Base-by-base conservation (phyloP, 2,113 vertebrate species). In the Collichthys lucidus region DNA sequence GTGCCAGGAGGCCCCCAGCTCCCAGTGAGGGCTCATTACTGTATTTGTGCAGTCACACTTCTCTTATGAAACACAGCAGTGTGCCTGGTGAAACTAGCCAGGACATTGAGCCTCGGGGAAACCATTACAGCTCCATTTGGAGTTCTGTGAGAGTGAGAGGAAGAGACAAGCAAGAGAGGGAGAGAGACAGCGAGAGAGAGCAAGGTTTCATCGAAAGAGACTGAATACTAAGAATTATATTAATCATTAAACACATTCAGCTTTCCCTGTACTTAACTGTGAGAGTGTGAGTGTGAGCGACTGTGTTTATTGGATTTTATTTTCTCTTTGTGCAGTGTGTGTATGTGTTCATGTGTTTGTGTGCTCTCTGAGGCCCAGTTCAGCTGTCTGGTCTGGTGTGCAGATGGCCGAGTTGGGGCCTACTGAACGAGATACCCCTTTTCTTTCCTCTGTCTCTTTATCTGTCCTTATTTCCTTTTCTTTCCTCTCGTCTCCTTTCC, bases 371-470 rank as follows among this genome's bases (percentile, higher is more conserved):
- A 93, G 93, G 91, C 90, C 88, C 89, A 84, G 86, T 94, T 95
- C 93, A 93, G 91, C 95, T 80, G 94, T 94, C 92, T 92, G 87
- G 86, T 93, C 91, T 95, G 93, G 84, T 93, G 92, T 96, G 90
- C 92, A 95, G 93, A 92, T 96, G 95, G 92, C 85, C 52, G 79
- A 87, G 88, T 86, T 92, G 91, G 85, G 89, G 94, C 90, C 91
- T 86, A 81, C 79, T 85, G 90, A 94, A 93, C 93, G 87, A 93
- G 91, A 94, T 91, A 91, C 88, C 86, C 74, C 64, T 87, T 85
- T 87, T 85, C 76, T 87, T 49, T 80, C 57, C 74, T 59, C 75
- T 74, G 24, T 83, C 62, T 83, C 66, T 87, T 76, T 83, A 59
- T 79, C 76, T 26, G n/a, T 63, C 80, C 66, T 66, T 44, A 14